These are phyloP conservation scores for Crambe crambe DNA, from an alignment of 37 sponge, comb jelly and placozoan genomes.

Conservation along the genomic window DNA sequence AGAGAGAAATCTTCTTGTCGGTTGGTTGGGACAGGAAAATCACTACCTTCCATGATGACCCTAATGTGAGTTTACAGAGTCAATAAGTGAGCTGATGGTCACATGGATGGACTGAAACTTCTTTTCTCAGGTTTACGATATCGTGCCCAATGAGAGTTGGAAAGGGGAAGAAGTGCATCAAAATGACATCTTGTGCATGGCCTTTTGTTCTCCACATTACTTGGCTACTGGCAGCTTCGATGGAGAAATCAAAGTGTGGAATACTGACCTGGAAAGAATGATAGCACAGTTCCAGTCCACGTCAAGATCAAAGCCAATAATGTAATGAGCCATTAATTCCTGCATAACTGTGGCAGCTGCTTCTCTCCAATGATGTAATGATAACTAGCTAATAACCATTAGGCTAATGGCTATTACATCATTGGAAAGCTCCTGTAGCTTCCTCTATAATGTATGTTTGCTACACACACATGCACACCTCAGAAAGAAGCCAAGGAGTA, in stretches of 20 bases:
- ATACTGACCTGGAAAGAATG: conserved; percentile 81
- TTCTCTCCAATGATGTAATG: too few species aligned
- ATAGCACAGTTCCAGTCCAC: conserved; percentile 57
- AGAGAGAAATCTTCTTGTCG: conserved; percentile 70
- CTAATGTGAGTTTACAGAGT: conserved; percentile 27
- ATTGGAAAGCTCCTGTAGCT: too few species aligned
- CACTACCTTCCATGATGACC: conserved; percentile 42
- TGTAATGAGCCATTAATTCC: too few species aligned
- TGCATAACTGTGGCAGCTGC: too few species aligned
- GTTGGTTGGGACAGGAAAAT: conserved; percentile 91
- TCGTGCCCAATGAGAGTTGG: conserved; percentile 52
- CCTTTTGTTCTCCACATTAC: conserved; percentile 80
- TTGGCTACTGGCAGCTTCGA: conserved; percentile 98
- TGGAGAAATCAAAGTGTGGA: conserved; percentile 92
- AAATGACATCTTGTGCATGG: conserved; percentile 90
- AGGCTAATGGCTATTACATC: too few species aligned
- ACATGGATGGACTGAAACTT: not conserved
- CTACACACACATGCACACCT: not conserved
- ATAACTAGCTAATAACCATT: too few species aligned
- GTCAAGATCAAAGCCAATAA: conserved; percentile 2
- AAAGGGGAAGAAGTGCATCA: conserved; percentile 35
- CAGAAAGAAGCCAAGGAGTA: not conserved
- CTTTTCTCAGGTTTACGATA: conserved; percentile 53
- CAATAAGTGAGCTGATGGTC: not conserved
- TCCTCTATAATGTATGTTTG: not conserved